Conservation (phyloP, 2,888 invertebrate genomes). For the Apodemia zela region DNA sequence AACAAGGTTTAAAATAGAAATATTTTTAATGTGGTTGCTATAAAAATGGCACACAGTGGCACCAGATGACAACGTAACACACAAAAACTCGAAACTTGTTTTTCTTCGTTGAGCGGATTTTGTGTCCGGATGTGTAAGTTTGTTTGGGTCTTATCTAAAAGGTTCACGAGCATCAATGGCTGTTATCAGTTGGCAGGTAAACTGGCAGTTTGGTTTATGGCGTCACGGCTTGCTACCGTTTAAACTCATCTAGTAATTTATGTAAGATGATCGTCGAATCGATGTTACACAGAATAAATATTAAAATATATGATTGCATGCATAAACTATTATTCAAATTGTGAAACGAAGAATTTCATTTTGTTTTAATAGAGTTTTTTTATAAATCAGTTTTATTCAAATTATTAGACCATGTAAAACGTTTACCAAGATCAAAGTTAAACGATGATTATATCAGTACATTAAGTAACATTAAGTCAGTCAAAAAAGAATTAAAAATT, state of each 20-base stretch:
- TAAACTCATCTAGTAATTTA: constrained; percentile 25
- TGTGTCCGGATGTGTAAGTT: constrained; percentile 60
- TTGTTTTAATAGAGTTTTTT: background rate
- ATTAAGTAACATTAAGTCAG: background rate
- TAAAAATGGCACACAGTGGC: constrained; percentile 35
- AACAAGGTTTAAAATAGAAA: background rate
- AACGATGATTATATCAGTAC: background rate
- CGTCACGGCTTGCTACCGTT: constrained; percentile 54
- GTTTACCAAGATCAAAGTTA: background rate
- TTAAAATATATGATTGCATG: background rate
- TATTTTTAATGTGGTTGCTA: background rate
- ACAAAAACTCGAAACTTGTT: constrained; percentile 44
- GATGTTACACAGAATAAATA: background rate
- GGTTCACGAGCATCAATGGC: constrained; percentile 35
- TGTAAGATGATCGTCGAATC: constrained; percentile 7
- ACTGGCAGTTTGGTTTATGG: constrained; percentile 56
- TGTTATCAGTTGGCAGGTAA: constrained; percentile 30
- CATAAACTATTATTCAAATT: background rate
- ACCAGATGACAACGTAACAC: constrained; percentile 42
- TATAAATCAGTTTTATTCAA: background rate
- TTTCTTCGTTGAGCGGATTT: constrained; percentile 45
- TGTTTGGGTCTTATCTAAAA: constrained; percentile 61
- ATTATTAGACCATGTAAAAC: background rate
- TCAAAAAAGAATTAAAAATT: background rate
- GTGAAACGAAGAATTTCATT: background rate